These are phyloP conservation scores for Hyposmocoma kahamanoa DNA, from an alignment of 1,140 invertebrate species.

Conservation along the genomic window DNA sequence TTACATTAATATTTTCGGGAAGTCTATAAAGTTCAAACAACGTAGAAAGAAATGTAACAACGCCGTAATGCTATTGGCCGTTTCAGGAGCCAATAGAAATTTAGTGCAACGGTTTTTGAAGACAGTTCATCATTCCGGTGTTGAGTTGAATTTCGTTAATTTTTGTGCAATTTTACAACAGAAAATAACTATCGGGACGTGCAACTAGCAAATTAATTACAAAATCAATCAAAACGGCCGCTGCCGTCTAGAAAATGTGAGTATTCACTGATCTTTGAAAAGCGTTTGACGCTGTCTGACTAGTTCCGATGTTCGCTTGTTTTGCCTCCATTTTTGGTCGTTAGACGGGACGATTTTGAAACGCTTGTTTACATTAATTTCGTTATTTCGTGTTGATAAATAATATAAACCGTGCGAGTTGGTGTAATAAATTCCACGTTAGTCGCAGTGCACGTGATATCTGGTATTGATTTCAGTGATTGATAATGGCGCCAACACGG, in stretches of 20 bases:
- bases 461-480: constrained; percentile 30
- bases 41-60: constrained; percentile 29
- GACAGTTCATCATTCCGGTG: constrained; percentile 54
- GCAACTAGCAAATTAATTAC: constrained; percentile 32
- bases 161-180: constrained; percentile 25
- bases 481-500: constrained; percentile 76
- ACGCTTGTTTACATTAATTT: constrained; percentile 27
- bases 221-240: constrained; percentile 42
- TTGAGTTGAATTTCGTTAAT: constrained; percentile 38
- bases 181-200: constrained; percentile 26
- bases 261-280: constrained; percentile 33
- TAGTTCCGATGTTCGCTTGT: constrained; percentile 52
- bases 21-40: no score
- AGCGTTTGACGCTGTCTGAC: constrained; percentile 38
- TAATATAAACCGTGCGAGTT: background rate
- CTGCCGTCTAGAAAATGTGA: constrained; percentile 41
- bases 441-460: constrained; percentile 38
- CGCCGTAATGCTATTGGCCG: constrained; percentile 31
- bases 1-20: no score
- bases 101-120: constrained; percentile 66
- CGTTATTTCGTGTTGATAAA: constrained; percentile 8
- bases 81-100: constrained; percentile 43
- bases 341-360: constrained; percentile 40
- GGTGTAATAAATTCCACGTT: constrained; percentile 15
- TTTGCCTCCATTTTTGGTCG: constrained; percentile 66